Evolutionary conservation across 2,113 vertebrate species (phyloP), one percentile per base, ranked within the genome.

Genomic region (Antechinus stuartii): DNA sequence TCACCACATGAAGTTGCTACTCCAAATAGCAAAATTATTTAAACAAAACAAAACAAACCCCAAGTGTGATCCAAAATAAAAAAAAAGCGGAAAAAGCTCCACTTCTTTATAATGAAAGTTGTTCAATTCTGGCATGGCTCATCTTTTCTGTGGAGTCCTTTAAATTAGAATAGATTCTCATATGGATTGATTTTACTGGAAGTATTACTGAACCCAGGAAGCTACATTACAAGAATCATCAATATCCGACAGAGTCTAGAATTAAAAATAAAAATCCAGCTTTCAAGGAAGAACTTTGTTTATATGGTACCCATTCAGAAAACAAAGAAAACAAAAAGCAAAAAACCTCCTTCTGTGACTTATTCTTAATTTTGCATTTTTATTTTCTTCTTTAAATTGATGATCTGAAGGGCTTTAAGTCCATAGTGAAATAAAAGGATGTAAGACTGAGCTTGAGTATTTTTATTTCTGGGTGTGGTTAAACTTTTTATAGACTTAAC

Each of bases 81-180:
- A 8, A 23, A 61, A 68, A 61, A 84, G 46, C 55, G 53, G 47
- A 24, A 46, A 90, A 93, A 91, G 54, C 22, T 93, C 89, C 25
- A 27, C 92, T 55, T 89, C 54, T 96, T 92, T 49, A 84, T 52
- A 50, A 96, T 53, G 54, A 89, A 84, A 95, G 27, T n/a, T 52
- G 91, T 52, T 92, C 30, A 93, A 22, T 93, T 90, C n/a, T 25
- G 9, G 89, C 90, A 57, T 54, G 89, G 26, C 92, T 42, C 42
- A 24, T 47, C 89, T 95, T 89, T 93, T 93, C 84, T 95, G 46
- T 91, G 91, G n/a, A 96, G 61, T 91, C 90, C 50, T 56, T 57
- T 95, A 68, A 96, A 57, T 25, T 46, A 27, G 57, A 95, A 96
- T 46, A 90, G 93, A 95, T 94, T 57, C 52, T 47, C 50, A 42